phyloP scores from a whole-genome alignment of 1,140 invertebrate species.

The Hirudo medicinalis region DNA sequence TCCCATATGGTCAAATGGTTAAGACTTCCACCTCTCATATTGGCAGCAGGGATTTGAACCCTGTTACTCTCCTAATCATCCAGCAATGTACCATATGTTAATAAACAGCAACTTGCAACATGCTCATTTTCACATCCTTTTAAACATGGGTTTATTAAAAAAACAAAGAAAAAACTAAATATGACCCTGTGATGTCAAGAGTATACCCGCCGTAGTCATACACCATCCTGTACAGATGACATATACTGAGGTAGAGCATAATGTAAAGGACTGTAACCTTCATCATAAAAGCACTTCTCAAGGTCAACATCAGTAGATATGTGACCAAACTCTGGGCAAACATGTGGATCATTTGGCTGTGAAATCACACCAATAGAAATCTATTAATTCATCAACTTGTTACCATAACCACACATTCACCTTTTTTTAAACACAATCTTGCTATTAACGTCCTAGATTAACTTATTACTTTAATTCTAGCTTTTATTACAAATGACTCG shows the following conservation, averaged over 20 bases:
- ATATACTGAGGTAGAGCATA: conserved; percentile 65
- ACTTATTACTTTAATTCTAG: no score
- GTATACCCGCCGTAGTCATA: conserved; percentile 74
- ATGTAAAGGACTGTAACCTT: conserved; percentile 36
- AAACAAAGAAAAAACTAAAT: background rate
- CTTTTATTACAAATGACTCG: no score
- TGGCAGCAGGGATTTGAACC: no score
- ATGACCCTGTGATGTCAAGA: conserved; percentile 78
- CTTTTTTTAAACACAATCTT: no score
- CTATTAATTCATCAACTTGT: conserved; percentile 5
- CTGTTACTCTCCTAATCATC: no score
- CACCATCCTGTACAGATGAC: conserved; percentile 71
- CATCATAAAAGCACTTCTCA: conserved; percentile 6
- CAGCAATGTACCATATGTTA: no score
- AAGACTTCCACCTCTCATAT: no score
- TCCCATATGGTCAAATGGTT: no score
- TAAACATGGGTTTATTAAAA: conserved; percentile 12
- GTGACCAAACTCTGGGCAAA: conserved; percentile 10
- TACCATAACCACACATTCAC: no score
- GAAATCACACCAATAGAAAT: background rate
- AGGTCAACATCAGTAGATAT: conserved; percentile 12
- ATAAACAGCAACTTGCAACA: no score
- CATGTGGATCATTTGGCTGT: conserved; percentile 20
- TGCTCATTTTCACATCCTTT: background rate
- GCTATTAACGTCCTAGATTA: no score